A percentile compares a stretch with the other conserved stretches of the same genome.
Evolutionary conservation across 2,888 invertebrate species (phyloP).

Genomic region (Phengaris alcon): DNA sequence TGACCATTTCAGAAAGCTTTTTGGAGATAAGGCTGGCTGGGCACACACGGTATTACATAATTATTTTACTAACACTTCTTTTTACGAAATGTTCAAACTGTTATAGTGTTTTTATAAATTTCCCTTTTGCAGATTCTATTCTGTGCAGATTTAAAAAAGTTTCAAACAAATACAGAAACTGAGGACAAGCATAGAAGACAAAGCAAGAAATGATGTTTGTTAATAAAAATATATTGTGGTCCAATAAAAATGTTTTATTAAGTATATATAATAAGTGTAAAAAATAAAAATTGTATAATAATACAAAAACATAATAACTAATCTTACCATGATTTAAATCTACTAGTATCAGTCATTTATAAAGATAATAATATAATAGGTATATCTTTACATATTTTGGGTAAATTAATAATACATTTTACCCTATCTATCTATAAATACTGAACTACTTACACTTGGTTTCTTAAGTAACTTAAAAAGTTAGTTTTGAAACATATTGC

Average conservation of each 20-base stretch:
- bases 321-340: neutral
- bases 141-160: constrained; percentile 88
- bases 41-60: constrained; percentile 89
- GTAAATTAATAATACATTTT: neutral
- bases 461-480: neutral
- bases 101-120: neutral
- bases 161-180: constrained; percentile 66
- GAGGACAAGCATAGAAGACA: constrained; percentile 52
- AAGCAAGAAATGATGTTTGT: constrained; percentile 42
- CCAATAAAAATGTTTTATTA: constrained; percentile 15
- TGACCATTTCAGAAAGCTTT: constrained; percentile 86
- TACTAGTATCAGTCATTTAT: constrained; percentile 11
- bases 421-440: neutral
- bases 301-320: neutral
- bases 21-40: constrained; percentile 95
- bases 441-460: neutral
- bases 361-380: neutral
- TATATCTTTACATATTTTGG: neutral
- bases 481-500: neutral
- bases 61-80: neutral
- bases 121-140: constrained; percentile 83
- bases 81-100: constrained; percentile 20
- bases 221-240: constrained; percentile 28
- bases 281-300: constrained; percentile 2
- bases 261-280: neutral